Evolutionary conservation across 2,797 vertebrate species (phyloP).

Genomic region (Tauraco hartlaubi): DNA sequence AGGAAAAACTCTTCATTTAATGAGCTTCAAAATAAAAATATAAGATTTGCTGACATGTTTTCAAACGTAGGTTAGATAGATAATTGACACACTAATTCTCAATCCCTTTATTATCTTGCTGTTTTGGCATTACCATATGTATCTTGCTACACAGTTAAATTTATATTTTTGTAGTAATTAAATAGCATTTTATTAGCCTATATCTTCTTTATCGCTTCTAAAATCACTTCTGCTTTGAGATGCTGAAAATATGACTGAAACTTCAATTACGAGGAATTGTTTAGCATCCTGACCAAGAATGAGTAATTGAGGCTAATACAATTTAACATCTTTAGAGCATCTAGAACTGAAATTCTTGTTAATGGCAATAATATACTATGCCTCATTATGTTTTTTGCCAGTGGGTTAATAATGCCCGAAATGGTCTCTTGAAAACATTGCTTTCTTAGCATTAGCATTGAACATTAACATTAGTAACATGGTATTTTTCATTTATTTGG

Average conservation of each 20-base stretch:
- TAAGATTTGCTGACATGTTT: neutral
- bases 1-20: constrained; percentile 29
- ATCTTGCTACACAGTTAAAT: neutral
- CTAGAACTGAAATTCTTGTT: constrained; percentile 39
- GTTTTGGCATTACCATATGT: neutral
- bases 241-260: neutral
- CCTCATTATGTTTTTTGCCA: constrained; percentile 22
- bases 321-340: constrained; percentile 43
- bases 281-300: neutral
- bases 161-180: constrained; percentile 26
- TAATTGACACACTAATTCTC: constrained; percentile 6
- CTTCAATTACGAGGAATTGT: neutral
- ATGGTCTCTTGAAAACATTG: constrained; percentile 3
- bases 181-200: constrained; percentile 43
- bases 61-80: neutral
- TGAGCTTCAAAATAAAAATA: constrained; percentile 30
- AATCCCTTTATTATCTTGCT: neutral
- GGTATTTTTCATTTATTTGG: constrained; percentile 52
- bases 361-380: constrained; percentile 53
- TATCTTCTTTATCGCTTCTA: neutral
- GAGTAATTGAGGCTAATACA: constrained; percentile 21
- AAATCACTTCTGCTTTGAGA: constrained; percentile 14
- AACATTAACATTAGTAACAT: constrained; percentile 8
- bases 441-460: neutral
- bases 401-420: constrained; percentile 23